Evolutionary conservation across 1,140 invertebrate genomes (phyloP).

Genomic region (Bombus consobrinus): DNA sequence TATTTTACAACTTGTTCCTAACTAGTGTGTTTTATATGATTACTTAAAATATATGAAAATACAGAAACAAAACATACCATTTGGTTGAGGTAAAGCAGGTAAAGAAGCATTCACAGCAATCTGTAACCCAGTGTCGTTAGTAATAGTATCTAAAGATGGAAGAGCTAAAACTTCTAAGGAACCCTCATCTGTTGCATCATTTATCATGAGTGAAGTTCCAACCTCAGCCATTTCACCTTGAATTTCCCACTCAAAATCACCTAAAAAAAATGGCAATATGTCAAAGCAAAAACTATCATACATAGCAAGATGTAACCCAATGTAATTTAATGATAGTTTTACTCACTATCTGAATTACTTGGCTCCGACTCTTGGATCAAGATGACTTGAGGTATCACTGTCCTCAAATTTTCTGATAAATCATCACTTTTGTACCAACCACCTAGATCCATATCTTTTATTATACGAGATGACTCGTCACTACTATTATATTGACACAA

Average conservation of each 20-base stretch:
- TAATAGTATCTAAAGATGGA: conserved; percentile 61
- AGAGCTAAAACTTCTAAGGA: conserved; percentile 70
- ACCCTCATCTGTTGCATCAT: conserved; percentile 71
- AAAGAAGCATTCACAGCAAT: conserved; percentile 51
- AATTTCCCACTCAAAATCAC: conserved; percentile 80
- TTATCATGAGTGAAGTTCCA: conserved; percentile 74
- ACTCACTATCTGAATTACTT: conserved; percentile 84
- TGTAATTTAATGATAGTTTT: conserved; percentile 26
- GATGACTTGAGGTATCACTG: conserved; percentile 87
- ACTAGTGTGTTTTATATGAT: background rate
- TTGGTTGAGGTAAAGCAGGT: conserved; percentile 70
- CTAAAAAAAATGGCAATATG: conserved; percentile 52
- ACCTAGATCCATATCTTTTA: conserved; percentile 86
- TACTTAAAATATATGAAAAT: background rate
- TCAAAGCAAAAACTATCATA: conserved; percentile 14
- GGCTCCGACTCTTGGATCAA: conserved; percentile 84
- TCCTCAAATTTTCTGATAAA: conserved; percentile 91
- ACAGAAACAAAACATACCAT: conserved; percentile 59
- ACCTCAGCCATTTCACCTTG: conserved; percentile 77
- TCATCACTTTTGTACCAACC: conserved; percentile 91
- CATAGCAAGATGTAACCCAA: background rate
- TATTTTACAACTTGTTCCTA: background rate
- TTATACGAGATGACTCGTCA: conserved; percentile 70
- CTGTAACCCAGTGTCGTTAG: conserved; percentile 10
- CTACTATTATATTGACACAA: conserved; percentile 76